Evolutionary conservation across 2,113 vertebrate species (phyloP).

Genomic region (Myrmecobius fasciatus): DNA sequence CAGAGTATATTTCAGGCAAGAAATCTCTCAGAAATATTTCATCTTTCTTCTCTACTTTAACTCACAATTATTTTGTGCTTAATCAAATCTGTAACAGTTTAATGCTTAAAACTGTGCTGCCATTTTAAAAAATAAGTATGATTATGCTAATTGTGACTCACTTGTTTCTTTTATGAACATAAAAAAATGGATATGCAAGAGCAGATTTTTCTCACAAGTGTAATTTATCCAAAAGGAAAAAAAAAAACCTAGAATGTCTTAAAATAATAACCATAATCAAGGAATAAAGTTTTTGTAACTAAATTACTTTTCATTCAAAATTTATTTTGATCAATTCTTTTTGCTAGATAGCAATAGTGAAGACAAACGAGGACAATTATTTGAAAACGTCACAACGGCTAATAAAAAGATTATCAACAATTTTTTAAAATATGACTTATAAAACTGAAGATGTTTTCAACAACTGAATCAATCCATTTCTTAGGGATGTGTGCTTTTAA

Average conservation of each 20-base stretch:
- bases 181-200: slow-evolving; percentile 29
- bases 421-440: not conserved
- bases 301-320: slow-evolving; percentile 23
- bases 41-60: slow-evolving; percentile 2
- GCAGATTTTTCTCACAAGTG: slow-evolving; percentile 37
- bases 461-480: slow-evolving; percentile 41
- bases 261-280: slow-evolving; percentile 10
- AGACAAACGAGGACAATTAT: not conserved
- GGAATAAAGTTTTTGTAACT: slow-evolving; percentile 33
- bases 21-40: slow-evolving; percentile 39
- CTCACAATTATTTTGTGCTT: slow-evolving; percentile 25
- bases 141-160: not conserved
- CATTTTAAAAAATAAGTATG: not conserved
- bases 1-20: slow-evolving; percentile 29
- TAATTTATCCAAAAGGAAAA: slow-evolving; percentile 29
- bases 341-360: not conserved
- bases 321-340: slow-evolving; percentile 25
- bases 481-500: not conserved
- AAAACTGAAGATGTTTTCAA: slow-evolving; percentile 37
- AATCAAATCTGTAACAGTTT: not conserved
- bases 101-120: not conserved
- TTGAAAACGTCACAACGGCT: not conserved
- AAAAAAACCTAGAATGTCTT: slow-evolving; percentile 6
- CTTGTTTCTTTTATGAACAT: not conserved
- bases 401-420: not conserved